Evolutionary conservation across 2,797 vertebrate species (phyloP), one percentile per base, ranked within the genome.

Genomic region (Xenops minutus): DNA sequence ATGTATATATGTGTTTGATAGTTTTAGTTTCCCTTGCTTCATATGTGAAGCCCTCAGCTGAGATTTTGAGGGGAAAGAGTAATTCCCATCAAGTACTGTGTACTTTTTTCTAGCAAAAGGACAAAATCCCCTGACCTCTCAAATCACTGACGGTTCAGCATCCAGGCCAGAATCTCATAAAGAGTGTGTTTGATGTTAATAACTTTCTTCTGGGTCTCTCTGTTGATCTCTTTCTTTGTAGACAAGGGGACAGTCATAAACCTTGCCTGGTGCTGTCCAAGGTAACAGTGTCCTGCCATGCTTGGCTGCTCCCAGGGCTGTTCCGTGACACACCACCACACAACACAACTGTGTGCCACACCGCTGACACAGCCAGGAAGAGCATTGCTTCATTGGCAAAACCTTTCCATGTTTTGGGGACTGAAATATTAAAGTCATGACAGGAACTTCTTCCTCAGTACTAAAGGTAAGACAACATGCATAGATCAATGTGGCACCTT

Each of bases 211-310:
- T n/a, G 29, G 7, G 20, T 39, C 14, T 52, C 18, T 43, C 43
- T 32, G 34, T 3, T 54, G 81, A 7, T 49, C 39, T 48, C 3
- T 63, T 39, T 43, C 3, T 7, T 1, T 24, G 20, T 16, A 66
- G 43, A 36, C 24, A 13, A 51, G 41, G n/a, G 48, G 49, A 52
- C 30, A 15, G 16, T 10, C 55, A 14, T 21, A n/a, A 37, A 49
- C 4, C 59, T 54, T 0, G 0, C 29, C 51, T 41, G 92, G 84
- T 96, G 95, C 96, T 96, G 96, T 97, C 94, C 96, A 95, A 95
- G 95, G 93, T 95, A 9, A 92, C 1, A 0, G 9, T 0, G 1
- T 41, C 77, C 52, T 67, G 36, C 41, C 1, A 1, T 2, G 4
- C 88, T 18, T 0, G 0, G 22, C 22, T 9, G 14, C 55, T 9